Conservation (phyloP, 2,113 vertebrate species). For the Phylloscopus trochiloides region DNA sequence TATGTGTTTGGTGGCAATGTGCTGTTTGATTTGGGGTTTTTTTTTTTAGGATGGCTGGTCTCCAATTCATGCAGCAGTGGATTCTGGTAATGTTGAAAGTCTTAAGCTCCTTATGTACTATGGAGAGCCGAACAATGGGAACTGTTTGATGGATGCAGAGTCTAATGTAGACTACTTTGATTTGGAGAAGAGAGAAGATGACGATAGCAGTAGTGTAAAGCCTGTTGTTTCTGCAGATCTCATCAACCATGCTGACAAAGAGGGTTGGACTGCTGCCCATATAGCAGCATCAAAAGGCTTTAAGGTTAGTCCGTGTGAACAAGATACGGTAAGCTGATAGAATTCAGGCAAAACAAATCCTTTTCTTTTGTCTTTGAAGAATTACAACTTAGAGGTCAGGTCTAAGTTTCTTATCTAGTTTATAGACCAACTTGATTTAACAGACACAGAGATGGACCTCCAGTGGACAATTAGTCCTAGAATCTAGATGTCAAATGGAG, state of each 20-base stretch:
- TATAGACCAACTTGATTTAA: not conserved
- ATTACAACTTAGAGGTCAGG: not conserved
- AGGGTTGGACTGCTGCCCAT: constrained; percentile 94
- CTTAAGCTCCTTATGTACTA: constrained; percentile 86
- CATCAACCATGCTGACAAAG: constrained; percentile 86
- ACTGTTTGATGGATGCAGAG: constrained; percentile 30
- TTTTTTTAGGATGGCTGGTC: constrained; percentile 86
- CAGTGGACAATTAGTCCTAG: not conserved
- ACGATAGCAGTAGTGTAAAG: constrained; percentile 7
- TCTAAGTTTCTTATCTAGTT: not conserved
- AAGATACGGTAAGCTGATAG: not conserved
- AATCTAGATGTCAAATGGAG: not conserved
- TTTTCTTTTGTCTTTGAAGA: not conserved
- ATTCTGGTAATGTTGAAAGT: constrained; percentile 83
- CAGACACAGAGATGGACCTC: not conserved
- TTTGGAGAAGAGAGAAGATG: constrained; percentile 55
- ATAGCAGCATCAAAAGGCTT: constrained; percentile 92
- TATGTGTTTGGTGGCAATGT: not conserved
- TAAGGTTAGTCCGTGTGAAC: constrained; percentile 79
- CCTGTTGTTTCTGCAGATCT: constrained; percentile 77
- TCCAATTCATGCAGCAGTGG: constrained; percentile 85
- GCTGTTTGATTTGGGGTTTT: constrained; percentile 16
- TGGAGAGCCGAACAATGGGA: not conserved
- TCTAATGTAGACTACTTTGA: not conserved
- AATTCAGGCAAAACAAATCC: not conserved